These are phyloP conservation scores for Hassar affinis DNA, from an alignment of 2,113 vertebrate species.

Conservation along the genomic window DNA sequence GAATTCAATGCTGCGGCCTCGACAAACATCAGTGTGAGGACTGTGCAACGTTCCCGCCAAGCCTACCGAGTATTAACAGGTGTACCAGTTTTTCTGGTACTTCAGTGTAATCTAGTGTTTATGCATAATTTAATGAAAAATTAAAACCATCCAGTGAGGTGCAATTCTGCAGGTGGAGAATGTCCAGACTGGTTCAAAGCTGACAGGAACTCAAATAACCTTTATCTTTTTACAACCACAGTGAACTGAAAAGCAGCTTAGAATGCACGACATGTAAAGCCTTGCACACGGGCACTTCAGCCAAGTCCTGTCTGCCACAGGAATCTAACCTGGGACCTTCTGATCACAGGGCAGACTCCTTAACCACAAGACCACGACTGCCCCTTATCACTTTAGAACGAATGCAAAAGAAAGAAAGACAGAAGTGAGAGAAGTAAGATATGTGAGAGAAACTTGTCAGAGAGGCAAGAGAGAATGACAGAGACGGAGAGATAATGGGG, in stretches of 20 bases:
- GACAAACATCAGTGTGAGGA: no score
- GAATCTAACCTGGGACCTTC: no score
- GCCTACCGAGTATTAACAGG: no score
- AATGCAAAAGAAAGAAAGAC: neutral
- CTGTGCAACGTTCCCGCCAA: no score
- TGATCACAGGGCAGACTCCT: no score
- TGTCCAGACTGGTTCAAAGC: neutral
- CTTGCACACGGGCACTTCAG: no score
- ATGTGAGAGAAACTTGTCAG: neutral
- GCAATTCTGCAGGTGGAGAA: neutral
- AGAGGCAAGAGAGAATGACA: neutral
- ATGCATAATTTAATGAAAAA: neutral
- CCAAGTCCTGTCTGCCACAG: no score
- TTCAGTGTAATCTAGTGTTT: neutral
- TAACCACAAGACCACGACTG: no score
- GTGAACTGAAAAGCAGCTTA: neutral
- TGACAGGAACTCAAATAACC: neutral
- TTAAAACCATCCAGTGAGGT: neutral
- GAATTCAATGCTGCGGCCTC: no score
- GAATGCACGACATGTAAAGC: neutral
- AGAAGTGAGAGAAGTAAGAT: slow-evolving; percentile 15
- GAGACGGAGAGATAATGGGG: slow-evolving; percentile 28
- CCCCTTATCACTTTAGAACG: neutral
- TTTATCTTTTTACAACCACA: neutral
- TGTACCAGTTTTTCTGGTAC: no score